Percentiles rank a stretch among this genome's conserved stretches.
phyloP scores from a whole-genome alignment of 2,113 vertebrate species.

The Spizaetus ornatus region DNA sequence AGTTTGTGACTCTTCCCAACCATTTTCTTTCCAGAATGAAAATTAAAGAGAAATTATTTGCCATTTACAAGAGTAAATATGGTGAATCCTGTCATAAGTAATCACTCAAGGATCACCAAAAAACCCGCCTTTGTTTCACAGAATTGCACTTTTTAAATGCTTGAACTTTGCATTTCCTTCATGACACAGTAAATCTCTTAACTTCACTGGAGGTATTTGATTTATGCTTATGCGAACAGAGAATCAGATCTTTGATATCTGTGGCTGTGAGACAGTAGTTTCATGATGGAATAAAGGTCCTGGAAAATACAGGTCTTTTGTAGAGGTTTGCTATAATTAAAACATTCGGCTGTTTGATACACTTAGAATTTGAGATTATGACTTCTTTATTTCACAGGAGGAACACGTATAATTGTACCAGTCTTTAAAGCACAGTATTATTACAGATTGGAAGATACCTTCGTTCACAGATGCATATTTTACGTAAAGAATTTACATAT shows the following conservation, averaged over 20 bases:
- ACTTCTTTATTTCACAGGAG: not conserved
- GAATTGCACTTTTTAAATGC: not conserved
- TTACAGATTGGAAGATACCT: not conserved
- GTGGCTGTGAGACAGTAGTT: not conserved
- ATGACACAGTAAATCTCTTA: not conserved
- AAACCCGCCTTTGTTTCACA: not conserved
- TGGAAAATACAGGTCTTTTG: not conserved
- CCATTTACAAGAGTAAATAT: slow-evolving; percentile 23
- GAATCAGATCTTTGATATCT: not conserved
- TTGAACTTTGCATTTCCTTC: not conserved
- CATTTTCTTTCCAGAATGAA: slow-evolving; percentile 18
- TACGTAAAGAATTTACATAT: not conserved
- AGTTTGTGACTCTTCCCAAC: slow-evolving; percentile 21
- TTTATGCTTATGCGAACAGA: fast-evolving
- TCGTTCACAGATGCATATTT: not conserved
- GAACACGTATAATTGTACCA: not conserved
- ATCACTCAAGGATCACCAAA: not conserved
- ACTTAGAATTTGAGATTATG: not conserved
- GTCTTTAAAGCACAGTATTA: not conserved
- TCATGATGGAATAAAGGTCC: not conserved
- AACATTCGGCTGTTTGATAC: not conserved
- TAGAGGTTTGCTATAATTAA: not conserved
- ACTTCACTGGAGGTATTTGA: not conserved
- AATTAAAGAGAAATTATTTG: slow-evolving; percentile 30
- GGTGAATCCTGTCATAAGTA: not conserved